Conservation (phyloP, 2,113 vertebrate species). For the Bucco capensis region DNA sequence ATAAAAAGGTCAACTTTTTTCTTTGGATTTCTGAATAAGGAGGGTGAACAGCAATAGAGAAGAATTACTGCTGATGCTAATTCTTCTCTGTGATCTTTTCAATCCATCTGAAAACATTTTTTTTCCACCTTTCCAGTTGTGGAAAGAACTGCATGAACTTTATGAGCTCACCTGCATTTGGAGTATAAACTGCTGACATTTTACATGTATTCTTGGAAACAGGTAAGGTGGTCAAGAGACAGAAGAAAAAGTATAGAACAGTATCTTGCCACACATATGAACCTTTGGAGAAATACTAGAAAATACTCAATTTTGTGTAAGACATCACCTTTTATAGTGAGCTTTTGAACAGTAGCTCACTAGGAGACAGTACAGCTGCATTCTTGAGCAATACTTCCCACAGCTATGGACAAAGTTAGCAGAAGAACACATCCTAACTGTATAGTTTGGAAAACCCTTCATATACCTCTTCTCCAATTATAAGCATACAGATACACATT, state of each 20-base stretch:
- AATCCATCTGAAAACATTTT: background rate
- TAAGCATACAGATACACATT: background rate
- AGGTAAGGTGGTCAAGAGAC: background rate
- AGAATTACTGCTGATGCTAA: background rate
- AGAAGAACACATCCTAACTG: background rate
- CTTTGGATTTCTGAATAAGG: background rate
- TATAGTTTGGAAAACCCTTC: background rate
- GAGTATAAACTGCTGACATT: background rate
- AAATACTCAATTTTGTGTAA: background rate
- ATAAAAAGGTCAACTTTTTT: background rate
- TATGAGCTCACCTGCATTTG: background rate
- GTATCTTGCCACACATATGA: background rate
- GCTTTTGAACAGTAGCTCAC: rapidly evolving
- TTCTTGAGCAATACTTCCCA: rapidly evolving
- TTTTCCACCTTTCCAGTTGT: background rate
- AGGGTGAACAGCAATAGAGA: background rate
- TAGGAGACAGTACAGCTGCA: background rate
- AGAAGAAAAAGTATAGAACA: background rate
- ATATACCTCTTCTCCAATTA: background rate
- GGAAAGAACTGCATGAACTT: background rate
- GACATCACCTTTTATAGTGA: background rate
- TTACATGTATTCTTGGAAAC: background rate
- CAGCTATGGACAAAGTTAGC: background rate
- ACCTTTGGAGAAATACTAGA: background rate
- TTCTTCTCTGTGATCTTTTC: background rate